Evolutionary conservation across 2,797 vertebrate genomes (phyloP).

Genomic region (Lepidocolaptes lacrymiger): DNA sequence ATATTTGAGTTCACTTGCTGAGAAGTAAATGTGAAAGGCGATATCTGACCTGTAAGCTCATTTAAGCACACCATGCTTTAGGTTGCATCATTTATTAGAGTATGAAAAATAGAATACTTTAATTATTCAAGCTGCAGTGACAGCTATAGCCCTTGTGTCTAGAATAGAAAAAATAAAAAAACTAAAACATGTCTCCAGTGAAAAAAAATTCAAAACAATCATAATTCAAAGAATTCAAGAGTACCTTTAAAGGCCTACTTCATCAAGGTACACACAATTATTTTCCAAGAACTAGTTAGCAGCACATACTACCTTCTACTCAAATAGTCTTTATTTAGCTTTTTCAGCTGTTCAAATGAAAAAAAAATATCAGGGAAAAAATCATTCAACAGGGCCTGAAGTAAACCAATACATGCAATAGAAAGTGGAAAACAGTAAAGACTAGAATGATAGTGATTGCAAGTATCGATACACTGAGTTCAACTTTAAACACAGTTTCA

Average conservation of each 20-base stretch:
- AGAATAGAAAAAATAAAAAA: not conserved
- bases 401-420: not conserved
- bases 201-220: slow-evolving; percentile 12
- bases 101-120: not conserved
- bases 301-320: not conserved
- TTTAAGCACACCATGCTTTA: not conserved
- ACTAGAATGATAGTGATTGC: not conserved
- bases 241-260: not conserved
- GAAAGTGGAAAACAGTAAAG: not conserved
- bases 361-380: not conserved
- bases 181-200: not conserved
- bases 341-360: not conserved
- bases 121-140: slow-evolving; percentile 2
- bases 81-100: not conserved
- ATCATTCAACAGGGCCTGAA: not conserved
- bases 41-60: not conserved
- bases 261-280: not conserved
- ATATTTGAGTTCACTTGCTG: not conserved
- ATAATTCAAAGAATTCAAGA: not conserved
- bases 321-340: not conserved
- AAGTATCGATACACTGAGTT: not conserved
- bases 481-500: not conserved
- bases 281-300: not conserved
- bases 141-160: not conserved
- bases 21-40: not conserved